Evolutionary conservation across 2,797 vertebrate species (phyloP), one percentile per base, ranked within the genome.

Genomic region (Orestias chungarensis): DNA sequence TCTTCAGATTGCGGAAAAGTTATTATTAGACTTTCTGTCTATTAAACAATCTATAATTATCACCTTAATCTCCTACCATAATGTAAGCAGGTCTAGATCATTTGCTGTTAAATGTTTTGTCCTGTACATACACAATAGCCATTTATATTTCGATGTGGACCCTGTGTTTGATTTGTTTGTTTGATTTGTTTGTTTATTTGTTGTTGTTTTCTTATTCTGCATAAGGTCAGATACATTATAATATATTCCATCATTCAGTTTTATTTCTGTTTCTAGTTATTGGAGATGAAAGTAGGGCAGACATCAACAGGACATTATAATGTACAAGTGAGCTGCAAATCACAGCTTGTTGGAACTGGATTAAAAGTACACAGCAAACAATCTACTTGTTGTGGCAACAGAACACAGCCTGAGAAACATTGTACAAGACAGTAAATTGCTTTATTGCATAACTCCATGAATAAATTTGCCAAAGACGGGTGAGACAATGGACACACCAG

Each of bases 321-420:
- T 20, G 29, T 4, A 66, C 55, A 66, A 15, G 38, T 71, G 72
- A 74, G n/a, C 31, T 61, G 70, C 40, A 11, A 10, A 38, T 73
- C 62, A 54, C 55, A 66, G 35, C 27, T 70, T 65, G 66, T 46
- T 65, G 73, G 71, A 79, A 75, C 35, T 73, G 2, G 47, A 66
- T 64, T 54, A 50, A 65, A 75, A 70, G 61, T 59, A 44, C 20
- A 62, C 47, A 31, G 67, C 12, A 44, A 71, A 76, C 15, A 27
- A 38, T 31, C 43, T 29, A 46, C n/a, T 71, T 73, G 65, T 18
- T 55, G 47, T 18, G 44, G 44, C n/a, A 64, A 52, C 68, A 70
- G 29, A 76, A 29, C 64, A 23, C 23, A 38, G 15, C 35, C 4
- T 61, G 20, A 44, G 27, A 52, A 23, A 35, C 43, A 46, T 46